Base-by-base conservation (phyloP, 1,140 invertebrate species). In the Armadillidium nasatum region DNA sequence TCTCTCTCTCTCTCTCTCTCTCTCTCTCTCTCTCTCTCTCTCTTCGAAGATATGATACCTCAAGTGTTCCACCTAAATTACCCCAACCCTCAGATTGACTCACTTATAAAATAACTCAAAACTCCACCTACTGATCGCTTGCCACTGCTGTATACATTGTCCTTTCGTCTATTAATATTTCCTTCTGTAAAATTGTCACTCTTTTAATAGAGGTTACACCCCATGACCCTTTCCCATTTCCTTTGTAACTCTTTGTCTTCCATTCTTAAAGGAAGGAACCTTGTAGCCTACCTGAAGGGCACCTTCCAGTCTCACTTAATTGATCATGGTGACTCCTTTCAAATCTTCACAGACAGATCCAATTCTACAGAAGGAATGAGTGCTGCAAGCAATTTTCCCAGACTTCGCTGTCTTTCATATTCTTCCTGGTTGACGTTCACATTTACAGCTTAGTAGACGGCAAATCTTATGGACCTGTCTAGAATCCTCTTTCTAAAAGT, bases 1-100 rank as follows among this genome's bases (percentile, higher is more conserved):
- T 71, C 69, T 50, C 46, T 50, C 46, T 50, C 46, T 50, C 46
- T 50, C 46, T 50, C 46, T 50, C 46, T 50, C 46, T 50, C 46
- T 50, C 46, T 50, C 46, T 50, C 46, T 50, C 46, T 50, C 46
- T 50, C 46, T 60, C 50, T 71, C 70, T 71, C 70, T 71, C 70
- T 33, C 22, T 71, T 71, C 70, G 11, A n/a, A 22, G n/a, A 19
- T 13, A 43, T 13, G 21, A 10, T 71, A 7, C 44, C 70, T 71
- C 69, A 23, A n/a, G 11, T 10, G 10, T 44, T 44, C 44, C 70
- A 19, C 33, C 33, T 33, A 33, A 3, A 33, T 33, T 6, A 33
- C 33, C 6, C 6, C 33, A 33, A 3, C 33, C 33, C 33, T 33
- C 6, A 33, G 33, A 33, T 3, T 33, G 33, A 33, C 33, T 33